Conservation (phyloP, 1,140 invertebrate species). For the Zaprionus davidi region DNA sequence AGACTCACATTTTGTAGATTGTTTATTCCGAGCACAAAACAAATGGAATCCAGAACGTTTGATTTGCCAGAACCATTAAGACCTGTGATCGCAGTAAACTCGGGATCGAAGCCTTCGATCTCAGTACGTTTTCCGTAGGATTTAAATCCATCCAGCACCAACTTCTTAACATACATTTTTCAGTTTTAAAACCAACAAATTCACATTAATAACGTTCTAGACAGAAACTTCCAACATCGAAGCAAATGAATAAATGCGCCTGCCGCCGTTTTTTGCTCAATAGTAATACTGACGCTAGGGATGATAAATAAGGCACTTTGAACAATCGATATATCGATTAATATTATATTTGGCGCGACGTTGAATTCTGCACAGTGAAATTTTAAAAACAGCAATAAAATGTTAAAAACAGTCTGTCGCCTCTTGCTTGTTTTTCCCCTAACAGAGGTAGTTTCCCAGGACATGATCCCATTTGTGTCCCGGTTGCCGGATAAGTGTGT, state of each 20-base stretch:
- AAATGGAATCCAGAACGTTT: conserved; percentile 99
- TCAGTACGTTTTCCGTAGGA: conserved; percentile 97
- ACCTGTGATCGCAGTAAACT: conserved; percentile 99
- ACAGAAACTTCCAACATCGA: neutral
- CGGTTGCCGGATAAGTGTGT: no score
- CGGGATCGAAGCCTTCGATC: conserved; percentile 96
- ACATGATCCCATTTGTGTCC: no score
- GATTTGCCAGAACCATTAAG: conserved; percentile 99
- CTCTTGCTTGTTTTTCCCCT: no score
- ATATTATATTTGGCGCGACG: neutral
- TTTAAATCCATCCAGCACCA: conserved; percentile 98
- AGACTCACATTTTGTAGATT: conserved; percentile 93
- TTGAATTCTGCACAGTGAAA: neutral
- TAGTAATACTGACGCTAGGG: conserved; percentile 40
- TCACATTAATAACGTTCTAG: neutral
- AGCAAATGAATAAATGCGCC: conserved; percentile 13
- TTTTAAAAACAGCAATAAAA: no score
- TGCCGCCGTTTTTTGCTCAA: conserved; percentile 54
- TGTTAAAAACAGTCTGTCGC: no score
- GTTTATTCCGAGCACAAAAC: conserved; percentile 98
- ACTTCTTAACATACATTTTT: conserved; percentile 96
- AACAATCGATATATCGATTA: conserved; percentile 18
- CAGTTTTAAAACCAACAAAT: neutral
- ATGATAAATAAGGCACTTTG: neutral
- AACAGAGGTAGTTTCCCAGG: no score